Evolutionary conservation across 2,797 vertebrate genomes (phyloP).

Genomic region (Pithecia hirsuta): DNA sequence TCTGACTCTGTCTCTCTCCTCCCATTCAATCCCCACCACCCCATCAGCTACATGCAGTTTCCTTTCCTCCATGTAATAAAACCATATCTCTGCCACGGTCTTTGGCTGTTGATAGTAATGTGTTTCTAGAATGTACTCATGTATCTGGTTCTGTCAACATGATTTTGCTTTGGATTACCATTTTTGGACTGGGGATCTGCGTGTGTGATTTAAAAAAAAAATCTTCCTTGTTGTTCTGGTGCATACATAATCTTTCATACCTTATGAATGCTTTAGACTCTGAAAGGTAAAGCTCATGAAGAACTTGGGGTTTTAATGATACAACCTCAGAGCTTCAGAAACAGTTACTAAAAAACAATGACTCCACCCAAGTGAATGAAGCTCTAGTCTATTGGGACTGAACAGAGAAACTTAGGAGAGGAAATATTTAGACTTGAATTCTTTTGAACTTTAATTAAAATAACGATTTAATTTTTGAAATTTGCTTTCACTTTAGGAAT

Average conservation of each 20-base stretch:
- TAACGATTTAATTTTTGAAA: constrained; percentile 19
- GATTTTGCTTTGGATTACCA: background rate
- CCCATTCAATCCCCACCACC: background rate
- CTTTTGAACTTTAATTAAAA: constrained; percentile 48
- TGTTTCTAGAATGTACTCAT: background rate
- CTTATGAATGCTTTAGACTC: background rate
- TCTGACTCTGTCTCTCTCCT: background rate
- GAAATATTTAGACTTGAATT: background rate
- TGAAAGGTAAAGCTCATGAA: background rate
- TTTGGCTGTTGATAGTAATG: background rate
- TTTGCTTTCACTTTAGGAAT: background rate
- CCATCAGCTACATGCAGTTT: background rate
- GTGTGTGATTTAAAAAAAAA: background rate
- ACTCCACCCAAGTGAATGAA: background rate
- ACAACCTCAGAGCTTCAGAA: background rate
- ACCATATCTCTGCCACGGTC: background rate
- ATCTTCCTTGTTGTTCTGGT: background rate
- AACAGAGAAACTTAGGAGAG: background rate
- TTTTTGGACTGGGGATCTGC: background rate
- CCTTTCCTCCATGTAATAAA: background rate
- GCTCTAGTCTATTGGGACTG: background rate
- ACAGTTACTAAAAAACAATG: background rate
- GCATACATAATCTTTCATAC: background rate
- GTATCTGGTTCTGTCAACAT: background rate
- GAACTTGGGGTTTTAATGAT: background rate